phyloP scores from a whole-genome alignment of 23 tunicate genomes.

The Styela clava region DNA sequence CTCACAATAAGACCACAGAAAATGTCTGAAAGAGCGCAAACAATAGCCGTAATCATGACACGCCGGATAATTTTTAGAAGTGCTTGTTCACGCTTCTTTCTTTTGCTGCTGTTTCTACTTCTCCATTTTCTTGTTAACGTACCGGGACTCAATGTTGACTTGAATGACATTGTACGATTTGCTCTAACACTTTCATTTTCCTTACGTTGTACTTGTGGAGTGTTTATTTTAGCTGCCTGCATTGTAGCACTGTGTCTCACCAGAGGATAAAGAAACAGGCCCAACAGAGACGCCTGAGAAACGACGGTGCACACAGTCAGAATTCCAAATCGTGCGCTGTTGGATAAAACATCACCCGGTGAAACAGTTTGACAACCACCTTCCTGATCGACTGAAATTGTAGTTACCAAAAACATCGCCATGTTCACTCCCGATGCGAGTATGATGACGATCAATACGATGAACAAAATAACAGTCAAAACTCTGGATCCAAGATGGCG shows the following conservation, averaged over 20 bases:
- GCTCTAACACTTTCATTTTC: neutral
- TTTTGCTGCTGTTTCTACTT: slow-evolving; percentile 23
- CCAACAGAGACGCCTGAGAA: slow-evolving; percentile 50
- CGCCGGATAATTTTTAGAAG: slow-evolving; percentile 45
- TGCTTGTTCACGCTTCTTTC: slow-evolving; percentile 28
- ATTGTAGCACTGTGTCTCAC: slow-evolving; percentile 52
- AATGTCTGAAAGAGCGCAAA: slow-evolving; percentile 68
- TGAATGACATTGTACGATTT: neutral
- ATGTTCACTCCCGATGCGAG: slow-evolving; percentile 51
- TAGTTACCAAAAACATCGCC: slow-evolving; percentile 41
- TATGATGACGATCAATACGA: slow-evolving; percentile 47
- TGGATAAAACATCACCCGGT: slow-evolving; percentile 20
- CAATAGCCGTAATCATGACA: slow-evolving; percentile 52
- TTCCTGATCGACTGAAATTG: slow-evolving; percentile 24
- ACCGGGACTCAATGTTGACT: neutral
- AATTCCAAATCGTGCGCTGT: slow-evolving; percentile 48
- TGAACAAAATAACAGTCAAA: slow-evolving; percentile 14
- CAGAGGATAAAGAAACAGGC: slow-evolving; percentile 66
- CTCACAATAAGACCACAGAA: slow-evolving; percentile 45
- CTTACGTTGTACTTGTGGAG: neutral
- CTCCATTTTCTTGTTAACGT: neutral
- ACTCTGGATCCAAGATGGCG: slow-evolving; percentile 49
- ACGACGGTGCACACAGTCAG: slow-evolving; percentile 56
- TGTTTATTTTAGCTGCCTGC: slow-evolving; percentile 21
- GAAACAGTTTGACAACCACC: slow-evolving; percentile 56